Percentiles rank a stretch among this genome's conserved stretches.
phyloP scores from a whole-genome alignment of 2,888 invertebrate species.

The Tetrapedia diversipes region DNA sequence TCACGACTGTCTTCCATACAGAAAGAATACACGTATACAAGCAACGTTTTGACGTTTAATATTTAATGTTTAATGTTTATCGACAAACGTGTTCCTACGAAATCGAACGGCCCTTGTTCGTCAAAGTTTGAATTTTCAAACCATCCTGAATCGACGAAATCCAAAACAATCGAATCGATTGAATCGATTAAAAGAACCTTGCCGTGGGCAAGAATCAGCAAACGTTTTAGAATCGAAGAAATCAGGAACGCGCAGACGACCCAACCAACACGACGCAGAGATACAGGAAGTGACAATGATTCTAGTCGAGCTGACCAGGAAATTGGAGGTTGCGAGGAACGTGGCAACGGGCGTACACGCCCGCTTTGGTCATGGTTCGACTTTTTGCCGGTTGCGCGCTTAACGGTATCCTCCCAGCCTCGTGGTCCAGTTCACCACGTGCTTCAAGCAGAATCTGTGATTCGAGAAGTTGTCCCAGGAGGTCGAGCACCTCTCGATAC shows the following conservation, averaged over 20 bases:
- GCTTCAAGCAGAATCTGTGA: slow-evolving; percentile 55
- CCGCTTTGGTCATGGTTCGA: slow-evolving; percentile 66
- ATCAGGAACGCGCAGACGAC: neutral
- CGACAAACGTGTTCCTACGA: neutral
- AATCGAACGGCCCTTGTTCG: neutral
- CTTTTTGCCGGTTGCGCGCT: slow-evolving; percentile 67
- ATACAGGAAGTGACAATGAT: slow-evolving; percentile 20
- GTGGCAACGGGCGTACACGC: slow-evolving; percentile 38
- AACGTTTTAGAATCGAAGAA: slow-evolving; percentile 9
- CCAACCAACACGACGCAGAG: neutral
- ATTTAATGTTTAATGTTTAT: too few species aligned
- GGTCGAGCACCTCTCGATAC: slow-evolving; percentile 60
- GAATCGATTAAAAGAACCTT: too few species aligned
- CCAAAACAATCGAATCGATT: too few species aligned
- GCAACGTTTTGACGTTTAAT: too few species aligned
- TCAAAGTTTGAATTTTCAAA: too few species aligned
- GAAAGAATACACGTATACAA: too few species aligned
- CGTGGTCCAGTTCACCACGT: slow-evolving; percentile 75
- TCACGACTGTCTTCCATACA: neutral
- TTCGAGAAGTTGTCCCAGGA: slow-evolving; percentile 58
- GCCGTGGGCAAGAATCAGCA: too few species aligned
- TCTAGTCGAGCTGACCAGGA: slow-evolving; percentile 44
- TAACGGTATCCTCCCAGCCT: slow-evolving; percentile 74
- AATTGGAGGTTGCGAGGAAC: slow-evolving; percentile 56
- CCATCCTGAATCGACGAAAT: too few species aligned